Evolutionary conservation across 2,888 invertebrate species (phyloP), one percentile per base, ranked within the genome.

Genomic region (Gibbula magus): DNA sequence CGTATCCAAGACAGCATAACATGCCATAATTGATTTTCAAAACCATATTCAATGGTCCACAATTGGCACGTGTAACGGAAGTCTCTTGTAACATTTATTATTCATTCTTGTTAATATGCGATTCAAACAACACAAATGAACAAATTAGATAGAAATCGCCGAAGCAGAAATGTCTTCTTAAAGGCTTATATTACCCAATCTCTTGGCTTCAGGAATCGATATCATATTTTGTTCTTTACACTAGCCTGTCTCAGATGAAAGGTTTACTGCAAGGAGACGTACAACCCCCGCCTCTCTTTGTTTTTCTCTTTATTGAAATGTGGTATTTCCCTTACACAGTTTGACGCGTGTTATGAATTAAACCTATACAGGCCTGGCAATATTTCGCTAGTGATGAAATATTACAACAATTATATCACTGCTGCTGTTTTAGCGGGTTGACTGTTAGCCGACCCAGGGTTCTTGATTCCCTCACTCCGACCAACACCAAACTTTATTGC

Each of bases 401-500:
- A 70, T 32, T 70, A 70, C 70, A 70, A 20, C 70, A 20, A 70
- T 70, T 70, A 70, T 45, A 45, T 29, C 18, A 20, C 32, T 35
- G 70, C 35, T 70, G 70, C 70, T 35, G 35, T 32, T 70, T 70
- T 70, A 70, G 39, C 70, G 35, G 20, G 70, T 70, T 70, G 29
- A 39, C 22, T 39, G 35, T 70, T 35, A 35, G 39, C 39, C 32
- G 39, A 35, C 20, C 32, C 20, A 39, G 35, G 32, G 35, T 70
- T 32, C 70, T 35, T 39, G 39, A 20, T 32, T 70, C 32, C 13
- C 70, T 32, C 70, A 35, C 4, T 32, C 20, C 20, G 35, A 70
- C 32, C 29, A 70, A 70, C 70, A 70, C 35, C 70, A 70, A 70
- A 70, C 39, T 70, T 70, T 70, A 70, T 70, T 32, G 70, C 70